Evolutionary conservation across 2,888 invertebrate species (phyloP).

Genomic region (Xestia rhomboidea): DNA sequence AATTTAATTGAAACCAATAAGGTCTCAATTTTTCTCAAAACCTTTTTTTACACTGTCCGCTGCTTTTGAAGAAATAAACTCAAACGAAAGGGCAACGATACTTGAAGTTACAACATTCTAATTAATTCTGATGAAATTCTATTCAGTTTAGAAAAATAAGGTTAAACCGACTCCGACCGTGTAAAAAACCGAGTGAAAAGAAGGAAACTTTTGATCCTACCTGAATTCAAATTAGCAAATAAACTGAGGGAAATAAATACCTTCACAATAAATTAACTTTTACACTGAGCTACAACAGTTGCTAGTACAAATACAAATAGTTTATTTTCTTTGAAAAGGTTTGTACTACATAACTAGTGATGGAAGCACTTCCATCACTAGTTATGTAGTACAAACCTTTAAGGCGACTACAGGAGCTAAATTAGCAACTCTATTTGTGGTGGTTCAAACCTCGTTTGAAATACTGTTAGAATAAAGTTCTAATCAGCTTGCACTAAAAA

Average conservation of each 20-base stretch:
- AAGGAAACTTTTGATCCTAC: constrained; percentile 40
- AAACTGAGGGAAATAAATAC: constrained; percentile 31
- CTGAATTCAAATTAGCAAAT: constrained; percentile 32
- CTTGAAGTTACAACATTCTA: constrained; percentile 12
- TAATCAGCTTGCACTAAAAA: too few relatives aligned
- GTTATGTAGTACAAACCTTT: too few relatives aligned
- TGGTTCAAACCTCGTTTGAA: too few relatives aligned
- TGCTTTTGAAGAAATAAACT: constrained; percentile 10
- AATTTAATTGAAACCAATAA: constrained; percentile 28
- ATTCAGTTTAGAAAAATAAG: constrained; percentile 39
- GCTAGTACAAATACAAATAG: not conserved
- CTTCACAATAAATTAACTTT: not conserved
- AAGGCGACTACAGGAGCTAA: too few relatives aligned
- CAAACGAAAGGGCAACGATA: not conserved
- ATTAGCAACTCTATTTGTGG: too few relatives aligned
- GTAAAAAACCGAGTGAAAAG: constrained; percentile 7
- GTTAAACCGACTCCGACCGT: not conserved
- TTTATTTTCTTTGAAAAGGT: too few relatives aligned
- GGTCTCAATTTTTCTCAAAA: constrained; percentile 3
- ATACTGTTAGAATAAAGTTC: too few relatives aligned
- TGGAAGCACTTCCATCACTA: too few relatives aligned
- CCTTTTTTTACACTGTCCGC: not conserved
- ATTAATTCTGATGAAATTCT: constrained; percentile 31
- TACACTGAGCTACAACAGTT: constrained; percentile 8
- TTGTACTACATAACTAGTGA: too few relatives aligned